Evolutionary conservation across 2,888 invertebrate species (phyloP).

Genomic region (Osedax fenrisi): DNA sequence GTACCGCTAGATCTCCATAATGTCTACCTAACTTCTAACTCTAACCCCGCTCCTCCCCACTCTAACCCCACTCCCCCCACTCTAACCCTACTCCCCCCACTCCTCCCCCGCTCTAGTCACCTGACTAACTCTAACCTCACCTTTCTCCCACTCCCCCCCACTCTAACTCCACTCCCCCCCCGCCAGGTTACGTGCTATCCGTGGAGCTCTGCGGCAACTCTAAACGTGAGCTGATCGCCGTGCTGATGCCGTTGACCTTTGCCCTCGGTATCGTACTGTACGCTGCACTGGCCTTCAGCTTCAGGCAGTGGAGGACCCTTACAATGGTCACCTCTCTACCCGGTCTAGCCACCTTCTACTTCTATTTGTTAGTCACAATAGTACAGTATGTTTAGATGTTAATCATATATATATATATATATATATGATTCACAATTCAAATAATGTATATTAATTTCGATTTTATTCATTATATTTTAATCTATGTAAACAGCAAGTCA

Average conservation of each 20-base stretch:
- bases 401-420: too few relatives aligned
- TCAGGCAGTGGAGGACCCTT: constrained; percentile 39
- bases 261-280: constrained; percentile 37
- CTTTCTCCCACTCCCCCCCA: not conserved
- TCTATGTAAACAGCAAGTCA: too few relatives aligned
- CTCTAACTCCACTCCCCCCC: not conserved
- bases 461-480: too few relatives aligned
- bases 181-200: constrained; percentile 27
- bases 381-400: too few relatives aligned
- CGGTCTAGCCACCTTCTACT: constrained; percentile 46
- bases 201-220: constrained; percentile 34
- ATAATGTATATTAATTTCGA: too few relatives aligned
- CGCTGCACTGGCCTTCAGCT: constrained; percentile 37
- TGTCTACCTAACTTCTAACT: too few relatives aligned
- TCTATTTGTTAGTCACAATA: constrained; percentile 56
- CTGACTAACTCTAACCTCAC: constrained; percentile 1
- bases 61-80: not conserved
- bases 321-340: constrained; percentile 37
- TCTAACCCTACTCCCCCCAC: not conserved
- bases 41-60: not conserved
- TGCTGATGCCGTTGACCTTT: constrained; percentile 32
- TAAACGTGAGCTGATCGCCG: constrained; percentile 33
- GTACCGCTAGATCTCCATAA: too few relatives aligned
- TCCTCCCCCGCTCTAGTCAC: not conserved
- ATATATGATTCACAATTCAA: too few relatives aligned